Percentiles rank a stretch among this genome's conserved stretches.
Evolutionary conservation across 2,797 vertebrate species (phyloP).

Genomic region (Ibycter americanus): DNA sequence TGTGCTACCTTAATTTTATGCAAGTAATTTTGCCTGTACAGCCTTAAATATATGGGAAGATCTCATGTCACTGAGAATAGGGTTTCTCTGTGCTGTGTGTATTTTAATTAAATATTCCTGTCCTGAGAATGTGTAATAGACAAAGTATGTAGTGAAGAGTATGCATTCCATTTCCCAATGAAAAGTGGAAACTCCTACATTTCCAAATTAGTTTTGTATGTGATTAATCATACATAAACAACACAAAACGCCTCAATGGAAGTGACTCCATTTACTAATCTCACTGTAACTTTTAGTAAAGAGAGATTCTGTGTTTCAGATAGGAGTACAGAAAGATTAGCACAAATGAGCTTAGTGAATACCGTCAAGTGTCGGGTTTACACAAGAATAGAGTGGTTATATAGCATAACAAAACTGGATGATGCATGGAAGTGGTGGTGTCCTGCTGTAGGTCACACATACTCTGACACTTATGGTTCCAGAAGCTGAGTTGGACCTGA

Average conservation of each 20-base stretch:
- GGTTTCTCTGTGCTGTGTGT: neutral
- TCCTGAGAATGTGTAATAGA: neutral
- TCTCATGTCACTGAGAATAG: neutral
- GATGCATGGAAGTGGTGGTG: neutral
- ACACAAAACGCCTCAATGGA: neutral
- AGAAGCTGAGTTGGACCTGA: neutral
- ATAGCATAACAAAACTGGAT: neutral
- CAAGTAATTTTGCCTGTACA: neutral
- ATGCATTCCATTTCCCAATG: neutral
- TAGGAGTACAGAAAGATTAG: neutral
- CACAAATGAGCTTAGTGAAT: neutral
- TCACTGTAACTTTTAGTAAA: neutral
- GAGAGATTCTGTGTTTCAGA: neutral
- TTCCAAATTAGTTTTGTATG: neutral
- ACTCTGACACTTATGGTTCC: too few species aligned
- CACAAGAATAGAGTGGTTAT: neutral
- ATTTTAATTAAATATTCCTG: neutral
- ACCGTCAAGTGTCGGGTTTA: neutral
- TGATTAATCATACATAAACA: neutral
- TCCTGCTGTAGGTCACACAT: neutral
- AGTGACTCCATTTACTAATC: neutral
- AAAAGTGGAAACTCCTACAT: neutral
- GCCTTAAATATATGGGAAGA: neutral
- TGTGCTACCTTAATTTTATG: neutral
- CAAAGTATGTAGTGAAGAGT: neutral